phyloP scores from a whole-genome alignment of 2,888 invertebrate species.

The Drepana falcataria region DNA sequence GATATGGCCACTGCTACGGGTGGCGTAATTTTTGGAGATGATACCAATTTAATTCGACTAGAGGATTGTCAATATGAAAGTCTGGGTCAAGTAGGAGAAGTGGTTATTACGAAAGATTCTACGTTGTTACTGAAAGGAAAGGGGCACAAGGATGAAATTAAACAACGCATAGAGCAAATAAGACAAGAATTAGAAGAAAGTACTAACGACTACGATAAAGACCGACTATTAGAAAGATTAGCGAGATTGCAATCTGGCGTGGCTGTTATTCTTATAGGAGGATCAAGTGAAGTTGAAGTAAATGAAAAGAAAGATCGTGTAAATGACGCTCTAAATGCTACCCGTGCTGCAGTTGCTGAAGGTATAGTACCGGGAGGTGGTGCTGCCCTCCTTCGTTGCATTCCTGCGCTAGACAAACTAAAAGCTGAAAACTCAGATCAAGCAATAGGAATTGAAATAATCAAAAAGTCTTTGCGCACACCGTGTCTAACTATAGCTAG shows the following conservation, averaged over 20 bases:
- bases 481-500: slow-evolving; percentile 93
- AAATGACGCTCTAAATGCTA: slow-evolving; percentile 96
- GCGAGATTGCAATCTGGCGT: slow-evolving; percentile 91
- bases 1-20: slow-evolving; percentile 96
- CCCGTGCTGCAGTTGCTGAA: slow-evolving; percentile 95
- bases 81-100: slow-evolving; percentile 91
- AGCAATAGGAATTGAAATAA: slow-evolving; percentile 87
- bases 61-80: slow-evolving; percentile 91
- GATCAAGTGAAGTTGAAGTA: slow-evolving; percentile 93
- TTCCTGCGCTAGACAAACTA: slow-evolving; percentile 82
- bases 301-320: slow-evolving; percentile 97
- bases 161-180: slow-evolving; percentile 87
- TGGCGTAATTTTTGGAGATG: slow-evolving; percentile 95
- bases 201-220: slow-evolving; percentile 93
- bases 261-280: slow-evolving; percentile 88
- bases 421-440: slow-evolving; percentile 87
- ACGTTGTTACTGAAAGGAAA: slow-evolving; percentile 84
- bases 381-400: slow-evolving; percentile 90
- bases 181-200: slow-evolving; percentile 89
- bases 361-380: slow-evolving; percentile 98
- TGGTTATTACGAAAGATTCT: slow-evolving; percentile 95
- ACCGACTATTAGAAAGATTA: slow-evolving; percentile 91
- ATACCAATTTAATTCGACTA: slow-evolving; percentile 90
- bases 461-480: slow-evolving; percentile 89
- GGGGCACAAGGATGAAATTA: slow-evolving; percentile 87